These are phyloP conservation scores for Ptychochromis oligacanthus DNA, from an alignment of 2,113 vertebrate species.

Conservation along the genomic window DNA sequence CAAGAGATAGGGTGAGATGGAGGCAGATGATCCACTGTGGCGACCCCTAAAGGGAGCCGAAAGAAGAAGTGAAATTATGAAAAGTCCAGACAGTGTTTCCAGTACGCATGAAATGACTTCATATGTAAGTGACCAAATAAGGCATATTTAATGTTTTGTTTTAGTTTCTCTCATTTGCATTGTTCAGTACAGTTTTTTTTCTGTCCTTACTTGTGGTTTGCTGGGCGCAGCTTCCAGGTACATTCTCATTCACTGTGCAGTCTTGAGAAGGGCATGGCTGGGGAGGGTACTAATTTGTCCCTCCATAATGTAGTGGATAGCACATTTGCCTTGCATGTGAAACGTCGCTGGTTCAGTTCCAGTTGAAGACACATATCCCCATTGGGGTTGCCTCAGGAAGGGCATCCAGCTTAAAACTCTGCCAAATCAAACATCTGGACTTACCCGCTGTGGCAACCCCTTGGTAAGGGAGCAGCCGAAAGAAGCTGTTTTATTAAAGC, in stretches of 20 bases:
- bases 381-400: no score
- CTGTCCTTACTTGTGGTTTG: conserved; percentile 70
- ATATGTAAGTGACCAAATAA: background rate
- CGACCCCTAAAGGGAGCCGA: rapidly evolving
- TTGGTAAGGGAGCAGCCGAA: no score
- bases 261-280: conserved; percentile 59
- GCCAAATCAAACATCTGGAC: no score
- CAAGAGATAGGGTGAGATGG: background rate
- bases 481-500: background rate
- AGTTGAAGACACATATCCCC: no score
- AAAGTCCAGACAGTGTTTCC: background rate
- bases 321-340: no score
- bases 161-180: background rate
- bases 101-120: background rate
- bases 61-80: background rate
- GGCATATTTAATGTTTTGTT: background rate
- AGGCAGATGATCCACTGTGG: background rate
- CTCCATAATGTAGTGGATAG: no score
- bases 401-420: no score
- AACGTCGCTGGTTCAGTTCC: no score
- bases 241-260: conserved; percentile 67
- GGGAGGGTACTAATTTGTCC: no score
- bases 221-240: conserved; percentile 72
- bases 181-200: rapidly evolving
- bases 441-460: no score